Conservation (phyloP, 2,113 vertebrate genomes). For the Pseudorhombus dupliciocellatus region DNA sequence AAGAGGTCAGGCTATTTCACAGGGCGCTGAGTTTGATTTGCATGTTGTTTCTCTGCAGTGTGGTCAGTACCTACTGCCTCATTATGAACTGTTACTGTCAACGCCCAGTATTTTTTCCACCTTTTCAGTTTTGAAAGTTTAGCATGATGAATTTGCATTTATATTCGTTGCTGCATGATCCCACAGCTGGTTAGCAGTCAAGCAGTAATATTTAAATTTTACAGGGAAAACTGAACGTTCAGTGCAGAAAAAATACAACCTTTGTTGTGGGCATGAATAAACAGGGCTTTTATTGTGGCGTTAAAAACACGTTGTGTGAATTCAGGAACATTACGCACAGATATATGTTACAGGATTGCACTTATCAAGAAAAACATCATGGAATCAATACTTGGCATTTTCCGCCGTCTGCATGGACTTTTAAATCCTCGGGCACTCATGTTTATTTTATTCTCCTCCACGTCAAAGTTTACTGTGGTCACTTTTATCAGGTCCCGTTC, state of each 20-base stretch:
- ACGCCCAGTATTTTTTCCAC: not conserved
- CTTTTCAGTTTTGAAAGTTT: not conserved
- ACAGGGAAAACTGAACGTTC: too few species aligned
- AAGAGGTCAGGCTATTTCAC: not conserved
- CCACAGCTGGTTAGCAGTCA: not conserved
- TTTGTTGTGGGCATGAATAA: not conserved
- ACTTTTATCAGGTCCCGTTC: constrained; percentile 19
- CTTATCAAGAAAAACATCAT: constrained; percentile 31
- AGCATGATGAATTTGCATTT: not conserved
- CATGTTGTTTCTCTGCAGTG: not conserved
- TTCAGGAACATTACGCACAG: not conserved
- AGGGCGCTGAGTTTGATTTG: not conserved
- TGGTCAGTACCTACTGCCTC: not conserved
- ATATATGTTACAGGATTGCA: constrained; percentile 15
- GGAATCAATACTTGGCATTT: constrained; percentile 47
- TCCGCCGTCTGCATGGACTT: constrained; percentile 15
- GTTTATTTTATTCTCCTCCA: constrained; percentile 27
- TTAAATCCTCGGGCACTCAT: constrained; percentile 5
- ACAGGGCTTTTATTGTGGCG: not conserved
- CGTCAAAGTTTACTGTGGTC: constrained; percentile 46
- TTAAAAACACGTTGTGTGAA: not conserved
- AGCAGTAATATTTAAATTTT: not conserved
- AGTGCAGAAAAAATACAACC: not conserved
- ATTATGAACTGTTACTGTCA: not conserved
- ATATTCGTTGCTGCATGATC: not conserved